Base-by-base conservation (phyloP, 2,113 vertebrate species). In the Helogale parvula region DNA sequence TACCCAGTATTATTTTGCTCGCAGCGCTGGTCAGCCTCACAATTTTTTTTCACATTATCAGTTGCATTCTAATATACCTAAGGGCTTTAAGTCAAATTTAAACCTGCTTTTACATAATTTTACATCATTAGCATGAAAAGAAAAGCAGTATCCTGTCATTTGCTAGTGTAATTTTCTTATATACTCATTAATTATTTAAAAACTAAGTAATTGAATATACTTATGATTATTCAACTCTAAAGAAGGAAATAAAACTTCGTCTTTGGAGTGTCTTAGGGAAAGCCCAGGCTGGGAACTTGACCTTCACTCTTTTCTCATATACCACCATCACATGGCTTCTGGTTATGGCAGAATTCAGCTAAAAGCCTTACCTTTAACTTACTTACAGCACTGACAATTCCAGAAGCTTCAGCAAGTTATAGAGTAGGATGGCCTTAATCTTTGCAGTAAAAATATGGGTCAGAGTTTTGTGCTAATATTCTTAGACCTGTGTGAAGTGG, bases 201-300 rank as follows among this genome's bases (percentile, higher is more conserved):
- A 66, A 45, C 47, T 41, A 38, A 88, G 7, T n/a, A 50, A 69
- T 38, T 92, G 50, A 77, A 83, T 72, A 31, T 1, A 84, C 0
- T 93, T 2, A 12, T 60, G 81, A 33, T n/a, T 72, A 38, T 17
- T 93, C 50, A 27, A 85, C 19, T 38, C 25, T 16, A 45, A 68
- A 76, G 3, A 89, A 69, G 88, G 12, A 83, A n/a, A 60, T n/a
- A 38, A 14, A 41, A 88, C 1, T 76, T 66, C 15, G 38, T 41
- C 11, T 2, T 47, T 76, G 16, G 31, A 83, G 47, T 11, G 57
- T 33, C 5, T 68, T 10, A 13, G 27, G 57, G 57, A 9, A 82
- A 74, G 11, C 1, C 10, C 52, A 4, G 0, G 47, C 5, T 71
- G 16, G 12, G 47, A 60, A 54, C 0, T 68, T 68, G 12, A 27